A percentile compares a stretch with the other conserved stretches of the same genome.
Conservation (phyloP, 2,888 invertebrate species). For the Campopleginae sp. region DNA sequence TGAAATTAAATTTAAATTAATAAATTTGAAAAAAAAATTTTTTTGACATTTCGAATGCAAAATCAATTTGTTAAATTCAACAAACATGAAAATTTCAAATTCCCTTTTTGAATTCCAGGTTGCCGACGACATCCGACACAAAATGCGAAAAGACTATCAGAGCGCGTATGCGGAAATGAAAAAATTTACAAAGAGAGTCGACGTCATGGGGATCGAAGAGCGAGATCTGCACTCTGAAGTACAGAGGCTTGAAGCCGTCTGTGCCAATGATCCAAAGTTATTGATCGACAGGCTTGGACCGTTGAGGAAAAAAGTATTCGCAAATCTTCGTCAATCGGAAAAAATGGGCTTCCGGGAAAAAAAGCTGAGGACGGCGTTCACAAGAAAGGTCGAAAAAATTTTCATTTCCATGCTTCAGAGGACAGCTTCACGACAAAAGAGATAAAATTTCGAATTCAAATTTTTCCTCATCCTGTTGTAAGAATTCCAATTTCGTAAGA, state of each 20-base stretch:
- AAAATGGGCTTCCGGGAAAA: constrained; percentile 73
- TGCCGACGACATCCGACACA: constrained; percentile 61
- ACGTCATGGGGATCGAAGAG: constrained; percentile 70
- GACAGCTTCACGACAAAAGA: background rate
- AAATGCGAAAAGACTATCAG: constrained; percentile 73
- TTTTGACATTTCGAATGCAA: too few species aligned
- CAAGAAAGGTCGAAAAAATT: constrained; percentile 67
- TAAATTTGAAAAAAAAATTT: too few species aligned
- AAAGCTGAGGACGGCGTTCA: constrained; percentile 69
- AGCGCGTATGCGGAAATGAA: constrained; percentile 69
- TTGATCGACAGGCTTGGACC: constrained; percentile 72
- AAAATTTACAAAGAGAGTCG: constrained; percentile 72
- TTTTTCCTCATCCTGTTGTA: too few species aligned
- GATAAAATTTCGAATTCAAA: background rate
- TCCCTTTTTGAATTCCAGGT: constrained; percentile 64
- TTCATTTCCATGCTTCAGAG: background rate
- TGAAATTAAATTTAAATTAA: too few species aligned
- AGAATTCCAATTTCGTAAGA: background rate
- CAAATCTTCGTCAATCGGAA: constrained; percentile 72
- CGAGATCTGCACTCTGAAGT: constrained; percentile 72
- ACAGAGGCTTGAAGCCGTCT: constrained; percentile 67
- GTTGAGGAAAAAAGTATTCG: constrained; percentile 72
- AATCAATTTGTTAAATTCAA: too few species aligned
- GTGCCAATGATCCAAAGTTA: constrained; percentile 65
- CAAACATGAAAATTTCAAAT: background rate